Base-by-base conservation (phyloP, 2,797 vertebrate genomes). In the Pseudochirops cupreus region DNA sequence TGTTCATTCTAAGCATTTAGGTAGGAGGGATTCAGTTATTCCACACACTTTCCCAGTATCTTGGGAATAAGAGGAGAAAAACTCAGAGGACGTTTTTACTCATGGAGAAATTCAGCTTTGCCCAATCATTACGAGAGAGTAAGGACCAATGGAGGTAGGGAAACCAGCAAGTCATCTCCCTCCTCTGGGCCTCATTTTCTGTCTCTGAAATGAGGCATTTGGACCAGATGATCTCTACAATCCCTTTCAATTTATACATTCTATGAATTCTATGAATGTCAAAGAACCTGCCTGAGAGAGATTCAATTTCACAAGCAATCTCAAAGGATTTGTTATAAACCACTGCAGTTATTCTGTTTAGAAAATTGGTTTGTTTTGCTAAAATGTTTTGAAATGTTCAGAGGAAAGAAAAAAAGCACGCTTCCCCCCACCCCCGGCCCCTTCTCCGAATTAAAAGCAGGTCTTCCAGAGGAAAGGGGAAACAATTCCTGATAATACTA, bases 31-130 rank as follows among this genome's bases (percentile, higher is more conserved):
- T 46, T 67, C 92, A 52, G 93, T 55, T 82, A 87, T 91, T 90
- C 55, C 67, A 89, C 92, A 92, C 87, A 92, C 95, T 96, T 97
- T 98, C 96, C 97, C 96, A 93, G 55, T 14, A 0, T 90, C 52
- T 50, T 74, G 93, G 55, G 91, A 96, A 93, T 0, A 39, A 96
- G 50, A 52, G 29, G 53, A 50, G 82, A 91, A 91, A 91, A 94
- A 91, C 89, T 92, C 94, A 87, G 91, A 29, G 54, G 26, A 67
- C 16, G 50, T 24, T 96, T 58, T 74, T 90, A 89, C 56, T 92
- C 91, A n/a, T 55, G 91, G 52, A 39, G 74, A 18, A 55, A 67
- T 24, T 14, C 53, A 55, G 5, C 28, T 55, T 33, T n/a, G 31
- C 90, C 13, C 31, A 29, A 91, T 91, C 53, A 6, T 91, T 31